Evolutionary conservation across 2,113 vertebrate genomes (phyloP), one percentile per base, ranked within the genome.

Genomic region (Rhinoderma darwinii): DNA sequence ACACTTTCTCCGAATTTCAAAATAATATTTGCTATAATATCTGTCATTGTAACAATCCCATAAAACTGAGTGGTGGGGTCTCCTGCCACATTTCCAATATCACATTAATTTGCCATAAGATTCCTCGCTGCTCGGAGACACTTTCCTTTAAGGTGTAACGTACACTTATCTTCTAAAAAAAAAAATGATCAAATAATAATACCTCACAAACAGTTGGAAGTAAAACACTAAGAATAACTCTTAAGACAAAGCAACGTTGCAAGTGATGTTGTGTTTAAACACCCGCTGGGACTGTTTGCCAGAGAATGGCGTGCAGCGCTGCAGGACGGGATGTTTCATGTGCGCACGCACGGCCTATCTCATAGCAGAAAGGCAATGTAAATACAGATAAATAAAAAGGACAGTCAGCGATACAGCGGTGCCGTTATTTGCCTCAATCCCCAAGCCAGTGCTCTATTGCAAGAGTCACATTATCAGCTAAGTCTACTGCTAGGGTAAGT

Each of bases 201-300:
- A 37, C 17, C 50, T 20, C 30, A 22, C 30, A 83, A 51, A 50
- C 82, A 37, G 82, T 83, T 20, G 82, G 82, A 83, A 73, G 27
- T 47, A 37, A 70, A 72, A 72, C 47, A 39, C 82, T 68, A 51
- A 35, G 66, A 83, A 83, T 72, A 83, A 72, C 43, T 37, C 66
- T 20, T 43, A 83, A 72, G 25, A 83, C 56, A 83, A 72, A 50
- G 11, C 63, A 39, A 47, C 27, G 20, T 83, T 32, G 43, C 81
- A 6, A 32, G 66, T 37, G 43, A 72, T 54, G 41, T 83, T 73
- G 66, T 54, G 66, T 72, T 54, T 72, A 83, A 83, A 73, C 44
- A 73, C 82, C 82, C 73, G 82, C 82, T 83, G 82, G 66, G 82
- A 61, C 63, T 83, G 82, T 51, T 51, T 51, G 63, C 30, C 39